A percentile compares a stretch with the other conserved stretches of the same genome.
Evolutionary conservation across 2,888 invertebrate species (phyloP).

Genomic region (Hydriomena furcata): DNA sequence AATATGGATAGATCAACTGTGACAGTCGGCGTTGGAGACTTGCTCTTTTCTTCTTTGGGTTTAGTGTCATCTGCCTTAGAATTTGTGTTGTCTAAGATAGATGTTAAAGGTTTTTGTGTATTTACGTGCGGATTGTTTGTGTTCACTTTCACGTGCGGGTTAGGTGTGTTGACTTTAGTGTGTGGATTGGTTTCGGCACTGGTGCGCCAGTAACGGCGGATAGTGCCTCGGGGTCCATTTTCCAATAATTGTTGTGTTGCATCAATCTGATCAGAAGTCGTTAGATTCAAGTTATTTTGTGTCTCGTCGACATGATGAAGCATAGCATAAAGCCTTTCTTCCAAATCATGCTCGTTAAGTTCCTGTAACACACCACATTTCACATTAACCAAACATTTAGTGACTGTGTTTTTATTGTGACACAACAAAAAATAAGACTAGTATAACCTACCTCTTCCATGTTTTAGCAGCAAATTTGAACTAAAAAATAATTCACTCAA

Average conservation of each 20-base stretch:
- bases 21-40: slow-evolving; percentile 35
- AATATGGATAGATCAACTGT: slow-evolving; percentile 60
- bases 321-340: slow-evolving; percentile 76
- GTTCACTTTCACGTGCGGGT: slow-evolving; percentile 17
- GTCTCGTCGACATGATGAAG: slow-evolving; percentile 73
- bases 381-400: slow-evolving; percentile 49
- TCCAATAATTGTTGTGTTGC: slow-evolving; percentile 49
- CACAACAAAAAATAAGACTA: slow-evolving; percentile 70
- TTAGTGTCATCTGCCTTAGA: slow-evolving; percentile 40
- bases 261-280: slow-evolving; percentile 40
- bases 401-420: slow-evolving; percentile 46
- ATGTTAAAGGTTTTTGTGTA: slow-evolving; percentile 16
- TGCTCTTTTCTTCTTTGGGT: slow-evolving; percentile 57
- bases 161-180: slow-evolving; percentile 55
- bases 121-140: slow-evolving; percentile 8
- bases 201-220: slow-evolving; percentile 73
- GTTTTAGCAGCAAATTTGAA: slow-evolving; percentile 68
- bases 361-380: slow-evolving; percentile 63
- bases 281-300: slow-evolving; percentile 52
- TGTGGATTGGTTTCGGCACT: slow-evolving; percentile 51
- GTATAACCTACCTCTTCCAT: slow-evolving; percentile 77
- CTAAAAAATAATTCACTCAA: slow-evolving; percentile 65
- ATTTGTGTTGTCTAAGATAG: slow-evolving; percentile 28
- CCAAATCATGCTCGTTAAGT: slow-evolving; percentile 77
- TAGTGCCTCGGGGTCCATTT: slow-evolving; percentile 55